Evolutionary conservation across 2,797 vertebrate genomes (phyloP).

Genomic region (Tachyglossus aculeatus): DNA sequence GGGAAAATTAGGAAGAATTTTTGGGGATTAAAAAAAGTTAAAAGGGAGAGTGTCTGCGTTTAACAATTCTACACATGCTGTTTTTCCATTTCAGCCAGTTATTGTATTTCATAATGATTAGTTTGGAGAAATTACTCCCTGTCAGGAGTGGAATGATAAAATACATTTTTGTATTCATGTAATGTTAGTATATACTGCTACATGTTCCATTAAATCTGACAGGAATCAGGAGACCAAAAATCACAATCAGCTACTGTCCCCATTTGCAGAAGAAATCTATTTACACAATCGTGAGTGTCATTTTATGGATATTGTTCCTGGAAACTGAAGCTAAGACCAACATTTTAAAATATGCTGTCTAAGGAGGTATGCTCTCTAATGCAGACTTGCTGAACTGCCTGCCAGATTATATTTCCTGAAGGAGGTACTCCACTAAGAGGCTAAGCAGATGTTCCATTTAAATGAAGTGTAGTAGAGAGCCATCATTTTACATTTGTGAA

Average conservation of each 20-base stretch:
- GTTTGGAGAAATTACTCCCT: constrained; percentile 21
- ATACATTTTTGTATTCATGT: background rate
- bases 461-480: constrained; percentile 26
- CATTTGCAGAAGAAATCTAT: constrained; percentile 17
- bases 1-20: background rate
- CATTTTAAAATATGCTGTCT: constrained; percentile 4
- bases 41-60: background rate
- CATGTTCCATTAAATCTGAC: background rate
- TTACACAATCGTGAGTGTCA: constrained; percentile 5
- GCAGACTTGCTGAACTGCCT: constrained; percentile 15
- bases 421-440: constrained; percentile 36
- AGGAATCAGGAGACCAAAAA: constrained; percentile 2
- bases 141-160: background rate
- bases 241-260: background rate
- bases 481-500: constrained; percentile 18
- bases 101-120: constrained; percentile 15
- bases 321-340: constrained; percentile 10
- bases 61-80: background rate
- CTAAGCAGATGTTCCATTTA: constrained; percentile 53
- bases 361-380: constrained; percentile 5
- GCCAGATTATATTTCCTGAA: constrained; percentile 48
- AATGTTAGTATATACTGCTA: background rate
- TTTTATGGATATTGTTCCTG: constrained; percentile 25
- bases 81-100: constrained; percentile 9
- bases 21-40: background rate